Base-by-base conservation (phyloP, 2,888 invertebrate genomes). In the Anthrax anthrax region DNA sequence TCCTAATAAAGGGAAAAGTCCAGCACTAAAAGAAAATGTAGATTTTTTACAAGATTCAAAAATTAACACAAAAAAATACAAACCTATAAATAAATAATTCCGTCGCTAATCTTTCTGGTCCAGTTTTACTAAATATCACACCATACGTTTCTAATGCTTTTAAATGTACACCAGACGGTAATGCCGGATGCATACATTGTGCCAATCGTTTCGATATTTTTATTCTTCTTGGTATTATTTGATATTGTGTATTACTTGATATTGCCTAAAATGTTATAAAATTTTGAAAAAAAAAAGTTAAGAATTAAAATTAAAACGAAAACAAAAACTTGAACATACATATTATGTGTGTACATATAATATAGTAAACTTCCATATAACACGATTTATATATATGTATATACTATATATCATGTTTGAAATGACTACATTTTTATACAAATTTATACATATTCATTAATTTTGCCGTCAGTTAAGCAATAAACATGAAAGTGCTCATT, bases 81-180 rank as follows among this genome's bases (percentile, higher is more conserved):
- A 78, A 80, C 70, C 82, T 82, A 61, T 87, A 89, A 56, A 87
- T 86, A 62, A 88, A 88, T 46, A 88, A 70, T 60, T 89, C 88
- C 57, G 83, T 80, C 45, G 85, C 81, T 48, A 89, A 71, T 50
- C 81, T 73, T 60, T 81, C 80, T 42, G 85, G 81, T 49, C 89
- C 89, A 70, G 91, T 86, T 58, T 84, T 84, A 62, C 83, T 83
- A 70, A 92, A 91, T 62, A 92, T 87, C 54, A 87, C 82, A 61
- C 87, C 86, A 66, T 91, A 92, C 0, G 89, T 88, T 70, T 92
- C 91, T 54, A 92, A 69, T 18, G 90, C 89, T 68, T 90, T 91
- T 50, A 91, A 70, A 68, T 92, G 92, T 23, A 92, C 92, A 34
- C 92, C 91, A 46, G 86, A 84, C 18, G 92, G 91, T 53, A 92